Conservation (phyloP, 2,888 invertebrate species). For the Enchytraeus crypticus region DNA sequence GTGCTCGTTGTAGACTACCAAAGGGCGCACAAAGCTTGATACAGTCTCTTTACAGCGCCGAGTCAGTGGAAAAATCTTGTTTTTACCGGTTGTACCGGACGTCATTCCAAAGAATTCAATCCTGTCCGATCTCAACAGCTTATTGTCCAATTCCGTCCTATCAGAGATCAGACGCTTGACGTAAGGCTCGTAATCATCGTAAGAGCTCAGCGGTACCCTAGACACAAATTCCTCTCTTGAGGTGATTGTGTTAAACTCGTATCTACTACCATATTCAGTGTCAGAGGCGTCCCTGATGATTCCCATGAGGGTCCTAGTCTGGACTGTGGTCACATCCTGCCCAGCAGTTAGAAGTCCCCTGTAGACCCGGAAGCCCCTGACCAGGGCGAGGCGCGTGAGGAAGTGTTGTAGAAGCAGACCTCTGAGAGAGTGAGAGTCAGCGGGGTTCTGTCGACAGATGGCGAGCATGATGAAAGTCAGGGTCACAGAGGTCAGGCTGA, state of each 20-base stretch:
- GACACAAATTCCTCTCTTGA: conserved; percentile 15
- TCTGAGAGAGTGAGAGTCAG: conserved; percentile 17
- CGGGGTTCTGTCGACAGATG: conserved; percentile 13
- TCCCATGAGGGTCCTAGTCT: conserved; percentile 12
- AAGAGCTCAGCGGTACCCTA: conserved; percentile 19
- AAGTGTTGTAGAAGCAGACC: conserved; percentile 23
- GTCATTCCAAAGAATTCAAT: conserved; percentile 25
- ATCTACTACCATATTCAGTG: conserved; percentile 17
- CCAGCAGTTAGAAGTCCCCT: not conserved
- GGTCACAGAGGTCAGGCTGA: not conserved
- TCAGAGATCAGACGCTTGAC: not conserved
- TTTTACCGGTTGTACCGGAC: conserved; percentile 29
- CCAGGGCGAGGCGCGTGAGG: conserved; percentile 1
- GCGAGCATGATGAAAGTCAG: conserved; percentile 11
- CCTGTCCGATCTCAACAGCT: conserved; percentile 20
- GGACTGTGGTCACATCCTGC: conserved; percentile 1
- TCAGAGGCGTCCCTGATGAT: conserved; percentile 13
- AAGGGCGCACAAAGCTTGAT: conserved; percentile 5
- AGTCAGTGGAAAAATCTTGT: conserved; percentile 24
- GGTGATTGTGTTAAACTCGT: conserved; percentile 15
- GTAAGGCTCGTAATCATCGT: conserved; percentile 18
- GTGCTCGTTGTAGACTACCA: conserved; percentile 13
- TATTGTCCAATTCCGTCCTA: conserved; percentile 3
- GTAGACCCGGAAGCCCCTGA: conserved; percentile 1
- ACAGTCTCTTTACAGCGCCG: conserved; percentile 5